phyloP scores from a whole-genome alignment of 2,113 vertebrate genomes.

The Prietella phreatophila region DNA sequence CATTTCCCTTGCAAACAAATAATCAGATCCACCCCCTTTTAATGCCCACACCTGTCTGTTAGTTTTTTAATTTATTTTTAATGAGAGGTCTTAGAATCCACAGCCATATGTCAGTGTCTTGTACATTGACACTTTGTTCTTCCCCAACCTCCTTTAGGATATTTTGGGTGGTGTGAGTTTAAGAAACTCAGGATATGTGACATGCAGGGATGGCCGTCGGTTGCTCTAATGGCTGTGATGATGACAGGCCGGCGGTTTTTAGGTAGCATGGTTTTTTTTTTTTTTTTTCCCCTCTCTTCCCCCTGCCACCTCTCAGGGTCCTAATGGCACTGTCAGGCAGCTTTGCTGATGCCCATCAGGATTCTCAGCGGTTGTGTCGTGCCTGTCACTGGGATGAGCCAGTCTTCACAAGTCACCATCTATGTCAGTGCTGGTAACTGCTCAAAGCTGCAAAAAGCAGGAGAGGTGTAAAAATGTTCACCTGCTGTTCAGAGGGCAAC shows the following conservation, averaged over 20 bases:
- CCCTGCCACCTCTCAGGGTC: conserved; percentile 31
- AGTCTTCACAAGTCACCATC: conserved; percentile 23
- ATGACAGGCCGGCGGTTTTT: conserved; percentile 42
- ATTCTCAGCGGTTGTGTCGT: conserved; percentile 24
- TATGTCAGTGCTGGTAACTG: neutral
- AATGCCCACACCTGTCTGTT: conserved; percentile 66
- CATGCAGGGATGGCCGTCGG: conserved; percentile 33
- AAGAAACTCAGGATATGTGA: conserved; percentile 34
- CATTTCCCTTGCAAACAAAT: conserved; percentile 60
- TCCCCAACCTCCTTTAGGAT: neutral
- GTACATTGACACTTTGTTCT: neutral
- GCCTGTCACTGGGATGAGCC: conserved; percentile 59
- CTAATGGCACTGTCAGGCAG: conserved; percentile 44
- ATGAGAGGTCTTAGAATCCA: conserved; percentile 26
- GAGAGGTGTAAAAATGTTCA: conserved; percentile 38
- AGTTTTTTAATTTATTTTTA: conserved; percentile 57
- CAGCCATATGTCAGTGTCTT: neutral
- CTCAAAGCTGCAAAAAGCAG: conserved; percentile 38
- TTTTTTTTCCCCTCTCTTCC: neutral
- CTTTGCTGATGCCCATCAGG: conserved; percentile 28
- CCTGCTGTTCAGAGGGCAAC: neutral
- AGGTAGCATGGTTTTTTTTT: conserved; percentile 20
- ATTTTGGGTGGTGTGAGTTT: conserved; percentile 21
- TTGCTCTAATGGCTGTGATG: conserved; percentile 39
- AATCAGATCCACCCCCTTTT: conserved; percentile 62